These are phyloP conservation scores for Tympanuchus pallidicinctus DNA, from an alignment of 2,113 vertebrate genomes.

Conservation along the genomic window DNA sequence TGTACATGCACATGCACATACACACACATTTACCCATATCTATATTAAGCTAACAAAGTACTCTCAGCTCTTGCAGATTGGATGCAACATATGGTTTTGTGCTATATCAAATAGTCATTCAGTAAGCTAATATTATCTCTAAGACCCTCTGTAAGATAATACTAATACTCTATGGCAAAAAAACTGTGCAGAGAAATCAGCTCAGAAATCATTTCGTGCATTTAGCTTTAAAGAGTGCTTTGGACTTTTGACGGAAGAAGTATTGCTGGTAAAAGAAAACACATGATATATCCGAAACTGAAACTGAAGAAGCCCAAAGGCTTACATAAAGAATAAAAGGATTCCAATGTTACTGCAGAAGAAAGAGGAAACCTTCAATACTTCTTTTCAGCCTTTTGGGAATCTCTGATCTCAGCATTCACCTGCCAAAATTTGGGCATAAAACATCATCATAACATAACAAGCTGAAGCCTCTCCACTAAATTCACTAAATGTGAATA, in stretches of 20 bases:
- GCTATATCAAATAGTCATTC: slow-evolving; percentile 14
- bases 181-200: slow-evolving; percentile 33
- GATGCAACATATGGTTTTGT: slow-evolving; percentile 52
- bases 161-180: slow-evolving; percentile 37
- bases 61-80: background rate
- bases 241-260: slow-evolving; percentile 12
- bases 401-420: slow-evolving; percentile 12
- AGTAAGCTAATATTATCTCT: slow-evolving; percentile 63
- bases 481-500: background rate
- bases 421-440: background rate
- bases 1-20: background rate
- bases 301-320: slow-evolving; percentile 55
- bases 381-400: background rate
- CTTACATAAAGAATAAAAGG: slow-evolving; percentile 40
- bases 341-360: background rate
- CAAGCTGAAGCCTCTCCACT: background rate
- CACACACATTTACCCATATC: background rate
- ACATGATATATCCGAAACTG: slow-evolving; percentile 33
- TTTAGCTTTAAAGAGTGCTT: slow-evolving; percentile 34
- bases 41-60: background rate
- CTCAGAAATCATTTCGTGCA: slow-evolving; percentile 29
- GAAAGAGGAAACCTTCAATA: background rate
- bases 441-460: background rate
- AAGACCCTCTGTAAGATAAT: slow-evolving; percentile 56
- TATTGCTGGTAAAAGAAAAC: slow-evolving; percentile 43